phyloP scores from a whole-genome alignment of 2,113 vertebrate genomes.

The Percopsis transmontana region DNA sequence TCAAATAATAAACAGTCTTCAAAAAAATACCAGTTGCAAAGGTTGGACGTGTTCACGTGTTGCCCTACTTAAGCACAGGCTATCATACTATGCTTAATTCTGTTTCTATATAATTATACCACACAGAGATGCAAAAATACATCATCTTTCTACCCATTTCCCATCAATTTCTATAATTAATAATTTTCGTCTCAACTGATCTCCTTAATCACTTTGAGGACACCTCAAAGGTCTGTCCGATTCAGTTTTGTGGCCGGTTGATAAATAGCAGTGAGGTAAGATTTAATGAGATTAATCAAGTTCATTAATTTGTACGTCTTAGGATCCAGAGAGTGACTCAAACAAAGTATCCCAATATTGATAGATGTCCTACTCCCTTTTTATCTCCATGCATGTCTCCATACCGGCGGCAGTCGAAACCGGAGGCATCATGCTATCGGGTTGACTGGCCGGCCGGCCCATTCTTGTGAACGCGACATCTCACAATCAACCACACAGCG shows the following conservation, averaged over 20 bases:
- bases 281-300: conserved; percentile 64
- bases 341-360: neutral
- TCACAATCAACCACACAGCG: too few relatives aligned
- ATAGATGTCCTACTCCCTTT: too few relatives aligned
- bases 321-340: conserved; percentile 19
- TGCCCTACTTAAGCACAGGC: neutral
- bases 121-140: neutral
- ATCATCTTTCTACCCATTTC: conserved; percentile 8
- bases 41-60: neutral
- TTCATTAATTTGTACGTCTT: conserved; percentile 50
- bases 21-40: conserved; percentile 17
- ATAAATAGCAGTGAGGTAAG: conserved; percentile 49
- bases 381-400: too few relatives aligned
- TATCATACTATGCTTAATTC: too few relatives aligned
- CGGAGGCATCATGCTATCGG: too few relatives aligned
- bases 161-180: conserved; percentile 46
- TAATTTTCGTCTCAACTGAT: conserved; percentile 41
- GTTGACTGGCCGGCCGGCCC: too few relatives aligned
- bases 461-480: too few relatives aligned
- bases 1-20: conserved; percentile 56
- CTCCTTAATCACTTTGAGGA: conserved; percentile 38
- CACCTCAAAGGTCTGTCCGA: conserved; percentile 58
- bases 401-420: too few relatives aligned
- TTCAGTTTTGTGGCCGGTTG: conserved; percentile 36
- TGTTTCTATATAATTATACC: neutral